Evolutionary conservation across 2,797 vertebrate species (phyloP).

Genomic region (Sebastes goodei): DNA sequence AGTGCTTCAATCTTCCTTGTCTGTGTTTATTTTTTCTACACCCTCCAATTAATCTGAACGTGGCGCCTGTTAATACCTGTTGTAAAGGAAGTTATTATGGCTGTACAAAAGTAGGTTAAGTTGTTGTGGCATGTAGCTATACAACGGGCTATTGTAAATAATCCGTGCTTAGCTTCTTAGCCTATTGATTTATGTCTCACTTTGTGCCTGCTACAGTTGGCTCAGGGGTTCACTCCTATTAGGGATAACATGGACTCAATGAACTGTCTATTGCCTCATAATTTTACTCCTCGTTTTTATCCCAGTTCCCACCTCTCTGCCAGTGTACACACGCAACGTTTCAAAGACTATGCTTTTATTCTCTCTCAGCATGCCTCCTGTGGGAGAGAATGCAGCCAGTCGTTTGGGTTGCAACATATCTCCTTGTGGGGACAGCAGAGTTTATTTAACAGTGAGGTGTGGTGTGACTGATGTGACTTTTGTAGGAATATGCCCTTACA

Average conservation of each 20-base stretch:
- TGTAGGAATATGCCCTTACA: slow-evolving; percentile 11
- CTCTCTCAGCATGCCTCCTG: slow-evolving; percentile 46
- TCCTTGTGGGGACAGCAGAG: slow-evolving; percentile 11
- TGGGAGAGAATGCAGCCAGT: slow-evolving; percentile 34
- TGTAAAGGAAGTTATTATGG: slow-evolving; percentile 39
- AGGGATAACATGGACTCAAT: slow-evolving; percentile 37
- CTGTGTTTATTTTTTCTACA: not conserved
- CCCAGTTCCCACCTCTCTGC: slow-evolving; percentile 38
- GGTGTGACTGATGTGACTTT: slow-evolving; percentile 25
- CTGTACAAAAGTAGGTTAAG: slow-evolving; percentile 46
- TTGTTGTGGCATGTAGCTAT: slow-evolving; percentile 37
- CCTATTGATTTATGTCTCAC: slow-evolving; percentile 60
- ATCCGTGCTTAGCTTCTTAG: slow-evolving; percentile 54
- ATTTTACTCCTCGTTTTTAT: slow-evolving; percentile 33
- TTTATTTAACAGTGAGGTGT: slow-evolving; percentile 53
- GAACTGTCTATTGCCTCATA: slow-evolving; percentile 33
- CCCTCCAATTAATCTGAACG: slow-evolving; percentile 5
- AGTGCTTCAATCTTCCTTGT: not conserved
- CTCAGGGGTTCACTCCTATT: slow-evolving; percentile 20
- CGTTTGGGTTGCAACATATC: slow-evolving; percentile 52
- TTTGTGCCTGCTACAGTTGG: slow-evolving; percentile 39
- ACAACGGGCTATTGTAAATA: slow-evolving; percentile 58
- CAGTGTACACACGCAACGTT: slow-evolving; percentile 37
- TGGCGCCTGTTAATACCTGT: slow-evolving; percentile 27
- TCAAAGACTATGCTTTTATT: slow-evolving; percentile 57